A percentile compares a stretch with the other conserved stretches of the same genome.
Conservation (phyloP, 2,113 vertebrate genomes). For the Notothenia rossii region DNA sequence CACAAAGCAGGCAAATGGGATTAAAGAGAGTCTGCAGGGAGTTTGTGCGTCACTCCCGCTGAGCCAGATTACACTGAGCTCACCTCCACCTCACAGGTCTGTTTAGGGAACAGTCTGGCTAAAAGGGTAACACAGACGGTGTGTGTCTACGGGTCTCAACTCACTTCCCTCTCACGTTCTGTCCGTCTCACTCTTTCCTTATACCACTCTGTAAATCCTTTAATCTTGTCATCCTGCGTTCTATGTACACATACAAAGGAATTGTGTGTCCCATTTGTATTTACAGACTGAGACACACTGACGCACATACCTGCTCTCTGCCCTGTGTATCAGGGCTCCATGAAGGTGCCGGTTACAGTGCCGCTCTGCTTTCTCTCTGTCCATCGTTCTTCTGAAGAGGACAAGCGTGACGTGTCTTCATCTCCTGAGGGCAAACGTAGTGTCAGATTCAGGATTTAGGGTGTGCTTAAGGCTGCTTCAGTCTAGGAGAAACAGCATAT, state of each 20-base stretch:
- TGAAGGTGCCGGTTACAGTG: slow-evolving; percentile 65
- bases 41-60: slow-evolving; percentile 73
- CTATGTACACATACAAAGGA: slow-evolving; percentile 17
- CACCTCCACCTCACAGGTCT: slow-evolving; percentile 55
- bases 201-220: slow-evolving; percentile 8
- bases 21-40: slow-evolving; percentile 68
- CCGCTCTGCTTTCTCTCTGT: slow-evolving; percentile 48
- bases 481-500: neutral
- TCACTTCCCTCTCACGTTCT: neutral
- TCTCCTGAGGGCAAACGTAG: slow-evolving; percentile 62
- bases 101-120: slow-evolving; percentile 35
- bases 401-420: slow-evolving; percentile 58
- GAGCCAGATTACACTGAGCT: slow-evolving; percentile 80
- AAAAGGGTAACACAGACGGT: slow-evolving; percentile 22
- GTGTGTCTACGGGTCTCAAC: slow-evolving; percentile 6
- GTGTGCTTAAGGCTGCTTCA: neutral
- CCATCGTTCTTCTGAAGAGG: slow-evolving; percentile 61
- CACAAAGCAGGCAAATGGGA: slow-evolving; percentile 60
- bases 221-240: slow-evolving; percentile 8
- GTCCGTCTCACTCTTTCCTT: slow-evolving; percentile 16
- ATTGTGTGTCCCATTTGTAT: slow-evolving; percentile 13
- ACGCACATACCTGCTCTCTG: slow-evolving; percentile 66
- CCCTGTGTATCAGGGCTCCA: slow-evolving; percentile 73
- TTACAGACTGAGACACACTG: neutral
- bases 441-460: slow-evolving; percentile 20